A percentile compares a stretch with the other conserved stretches of the same genome.
Conservation (phyloP, 2,888 invertebrate genomes). For the Microchrysa polita region DNA sequence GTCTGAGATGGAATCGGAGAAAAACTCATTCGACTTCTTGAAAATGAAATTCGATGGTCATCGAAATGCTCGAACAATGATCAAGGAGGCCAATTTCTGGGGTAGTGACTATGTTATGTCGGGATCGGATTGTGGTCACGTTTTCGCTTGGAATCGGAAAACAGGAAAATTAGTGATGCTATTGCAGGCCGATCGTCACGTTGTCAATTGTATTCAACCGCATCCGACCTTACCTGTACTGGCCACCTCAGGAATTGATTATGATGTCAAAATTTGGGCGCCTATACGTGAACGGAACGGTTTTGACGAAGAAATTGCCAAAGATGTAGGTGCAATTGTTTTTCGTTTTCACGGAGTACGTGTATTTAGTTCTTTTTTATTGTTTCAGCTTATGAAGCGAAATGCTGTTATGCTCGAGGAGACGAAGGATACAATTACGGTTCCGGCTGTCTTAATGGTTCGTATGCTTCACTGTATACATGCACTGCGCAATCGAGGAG, state of each 20-base stretch:
- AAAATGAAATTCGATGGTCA: constrained; percentile 80
- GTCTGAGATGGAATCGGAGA: constrained; percentile 55
- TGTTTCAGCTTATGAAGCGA: constrained; percentile 73
- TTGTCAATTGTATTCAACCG: constrained; percentile 86
- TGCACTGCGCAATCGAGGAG: constrained; percentile 66
- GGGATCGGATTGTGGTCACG: constrained; percentile 90
- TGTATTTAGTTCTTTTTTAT: neutral
- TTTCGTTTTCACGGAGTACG: no score
- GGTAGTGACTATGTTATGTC: constrained; percentile 83
- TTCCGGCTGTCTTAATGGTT: constrained; percentile 88
- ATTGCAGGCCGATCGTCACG: constrained; percentile 82
- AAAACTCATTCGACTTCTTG: constrained; percentile 63
- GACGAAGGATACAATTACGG: constrained; percentile 86
- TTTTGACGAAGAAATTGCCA: constrained; percentile 72
- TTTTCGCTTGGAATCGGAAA: constrained; percentile 82
- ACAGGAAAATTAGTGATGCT: constrained; percentile 78
- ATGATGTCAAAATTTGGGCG: constrained; percentile 85
- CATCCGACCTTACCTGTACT: constrained; percentile 80
- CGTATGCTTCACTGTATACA: constrained; percentile 76
- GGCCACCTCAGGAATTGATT: constrained; percentile 88
- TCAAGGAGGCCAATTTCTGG: constrained; percentile 88
- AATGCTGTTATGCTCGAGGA: constrained; percentile 87
- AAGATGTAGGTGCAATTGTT: constrained; percentile 52
- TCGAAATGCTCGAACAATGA: constrained; percentile 82
- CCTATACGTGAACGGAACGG: constrained; percentile 71